Conservation (phyloP, 2,888 invertebrate genomes). For the Rotaria macrura region DNA sequence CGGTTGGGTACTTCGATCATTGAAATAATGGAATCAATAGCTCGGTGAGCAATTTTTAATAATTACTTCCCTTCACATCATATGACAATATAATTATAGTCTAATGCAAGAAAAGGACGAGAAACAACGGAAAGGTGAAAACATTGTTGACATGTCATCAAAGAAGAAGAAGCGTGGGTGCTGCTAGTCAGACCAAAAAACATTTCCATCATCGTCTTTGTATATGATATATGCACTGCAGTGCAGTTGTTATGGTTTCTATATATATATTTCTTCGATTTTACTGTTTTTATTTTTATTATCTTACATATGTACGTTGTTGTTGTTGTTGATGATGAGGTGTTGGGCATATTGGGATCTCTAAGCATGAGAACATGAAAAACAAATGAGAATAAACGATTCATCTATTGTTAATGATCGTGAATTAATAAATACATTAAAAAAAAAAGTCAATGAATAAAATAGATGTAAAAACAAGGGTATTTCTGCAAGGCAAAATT, state of each 20-base stretch:
- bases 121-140: constrained; percentile 33
- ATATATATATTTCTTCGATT: not conserved
- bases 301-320: not conserved
- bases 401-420: not conserved
- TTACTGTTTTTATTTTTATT: not conserved
- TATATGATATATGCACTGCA: not conserved
- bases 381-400: not conserved
- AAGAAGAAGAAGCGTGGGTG: not conserved
- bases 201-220: not conserved
- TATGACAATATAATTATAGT: not conserved
- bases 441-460: not conserved
- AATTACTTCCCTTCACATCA: not conserved
- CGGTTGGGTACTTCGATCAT: constrained; percentile 50
- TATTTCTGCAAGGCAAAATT: no score
- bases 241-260: not conserved
- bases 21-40: constrained; percentile 47
- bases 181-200: not conserved
- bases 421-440: not conserved
- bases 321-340: not conserved
- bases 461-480: no score
- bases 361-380: not conserved
- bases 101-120: constrained; percentile 33
- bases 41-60: not conserved
- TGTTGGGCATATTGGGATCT: not conserved
- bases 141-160: not conserved